phyloP scores from a whole-genome alignment of 2,888 invertebrate genomes.

The Cataglyphis albicans region DNA sequence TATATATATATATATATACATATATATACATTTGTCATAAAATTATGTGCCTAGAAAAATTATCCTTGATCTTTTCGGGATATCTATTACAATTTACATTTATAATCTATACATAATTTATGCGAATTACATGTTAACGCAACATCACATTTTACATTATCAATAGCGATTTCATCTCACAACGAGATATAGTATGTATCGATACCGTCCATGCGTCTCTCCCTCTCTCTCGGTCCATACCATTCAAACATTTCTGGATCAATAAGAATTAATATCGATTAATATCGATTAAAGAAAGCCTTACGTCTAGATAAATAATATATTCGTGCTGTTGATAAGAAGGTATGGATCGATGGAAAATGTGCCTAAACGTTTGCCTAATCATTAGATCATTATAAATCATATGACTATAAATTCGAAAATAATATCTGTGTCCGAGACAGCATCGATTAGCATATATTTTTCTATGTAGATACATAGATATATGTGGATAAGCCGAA shows the following conservation, averaged over 20 bases:
- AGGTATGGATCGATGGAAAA: constrained; percentile 18
- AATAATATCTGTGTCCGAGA: constrained; percentile 61
- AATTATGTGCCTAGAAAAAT: neutral
- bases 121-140: neutral
- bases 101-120: neutral
- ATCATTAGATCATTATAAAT: neutral
- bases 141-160: neutral
- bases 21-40: neutral
- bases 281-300: neutral
- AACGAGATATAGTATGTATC: constrained; percentile 2
- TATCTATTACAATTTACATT: neutral
- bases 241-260: neutral
- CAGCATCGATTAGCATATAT: constrained; percentile 57
- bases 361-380: constrained; percentile 39
- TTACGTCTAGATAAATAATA: constrained; percentile 4
- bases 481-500: constrained; percentile 44
- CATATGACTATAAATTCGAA: neutral
- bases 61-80: neutral
- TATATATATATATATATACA: too few species aligned
- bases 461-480: constrained; percentile 65
- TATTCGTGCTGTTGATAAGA: constrained; percentile 6
- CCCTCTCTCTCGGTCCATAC: constrained; percentile 17
- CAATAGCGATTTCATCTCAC: neutral
- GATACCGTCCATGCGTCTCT: constrained; percentile 25
- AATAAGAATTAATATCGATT: constrained; percentile 22